Evolutionary conservation across 2,797 vertebrate species (phyloP).

Genomic region (Pagetopsis macropterus): DNA sequence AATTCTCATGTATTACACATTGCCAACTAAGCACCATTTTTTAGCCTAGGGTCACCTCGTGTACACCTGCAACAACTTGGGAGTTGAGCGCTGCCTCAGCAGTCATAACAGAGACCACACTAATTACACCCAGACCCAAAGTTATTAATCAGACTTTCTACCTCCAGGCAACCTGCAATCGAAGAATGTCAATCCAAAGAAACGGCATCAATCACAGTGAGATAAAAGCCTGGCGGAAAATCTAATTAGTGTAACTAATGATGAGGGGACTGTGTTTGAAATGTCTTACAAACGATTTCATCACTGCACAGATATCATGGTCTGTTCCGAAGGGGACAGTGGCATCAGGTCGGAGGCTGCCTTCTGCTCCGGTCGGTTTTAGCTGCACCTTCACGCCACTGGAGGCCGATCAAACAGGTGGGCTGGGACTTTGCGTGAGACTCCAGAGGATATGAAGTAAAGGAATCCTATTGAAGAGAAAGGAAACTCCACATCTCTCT

Average conservation of each 20-base stretch:
- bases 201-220: slow-evolving; percentile 52
- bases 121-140: slow-evolving; percentile 53
- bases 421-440: slow-evolving; percentile 26
- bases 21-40: slow-evolving; percentile 1
- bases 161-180: slow-evolving; percentile 50
- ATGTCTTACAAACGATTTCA: slow-evolving; percentile 57
- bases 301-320: slow-evolving; percentile 48
- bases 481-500: slow-evolving; percentile 2
- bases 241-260: slow-evolving; percentile 60
- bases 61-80: not conserved
- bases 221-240: slow-evolving; percentile 54
- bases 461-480: slow-evolving; percentile 15
- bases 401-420: slow-evolving; percentile 50
- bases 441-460: slow-evolving; percentile 33
- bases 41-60: slow-evolving; percentile 25
- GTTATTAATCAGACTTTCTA: slow-evolving; percentile 54
- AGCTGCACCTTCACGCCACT: slow-evolving; percentile 39
- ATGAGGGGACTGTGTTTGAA: slow-evolving; percentile 45
- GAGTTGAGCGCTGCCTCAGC: slow-evolving; percentile 27
- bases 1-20: not conserved
- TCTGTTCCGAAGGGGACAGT: slow-evolving; percentile 36
- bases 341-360: slow-evolving; percentile 27
- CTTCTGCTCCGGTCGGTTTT: slow-evolving; percentile 18
- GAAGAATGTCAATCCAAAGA: slow-evolving; percentile 55
- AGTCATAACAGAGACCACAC: slow-evolving; percentile 22